Base-by-base conservation (phyloP, 2,888 invertebrate species). In the Erpobdella octoculata region DNA sequence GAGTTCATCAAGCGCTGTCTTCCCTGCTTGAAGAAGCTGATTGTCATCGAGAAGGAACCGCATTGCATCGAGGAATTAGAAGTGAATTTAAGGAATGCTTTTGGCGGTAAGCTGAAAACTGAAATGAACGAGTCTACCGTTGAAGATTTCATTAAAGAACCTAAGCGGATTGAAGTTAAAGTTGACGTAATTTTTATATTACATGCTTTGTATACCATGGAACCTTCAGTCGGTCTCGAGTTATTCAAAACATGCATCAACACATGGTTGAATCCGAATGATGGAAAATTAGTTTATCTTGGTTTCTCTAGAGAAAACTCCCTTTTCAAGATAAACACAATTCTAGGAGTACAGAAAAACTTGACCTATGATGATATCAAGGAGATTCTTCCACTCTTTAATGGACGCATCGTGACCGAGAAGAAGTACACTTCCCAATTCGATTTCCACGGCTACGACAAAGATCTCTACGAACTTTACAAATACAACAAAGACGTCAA, bases 1-100 rank as follows among this genome's bases (percentile, higher is more conserved):
- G 65, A 65, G n/a, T 65, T 65, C 65, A 36, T 65, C 65, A 36
- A 21, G n/a, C 1, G 37, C 33, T 65, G 38, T n/a, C 37, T 65
- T 25, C 65, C 65, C 21, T 25, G 38, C 21, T 21, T 65, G 21
- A 37, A 38, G 9, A 36, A 9, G 21, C 21, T 65, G 21, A 21
- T 65, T 6, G 65, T 38, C 38, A 9, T 65, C 36, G 65, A 65
- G 37, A 65, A n/a, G n/a, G 38, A 65, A 9, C 21, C 25, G n/a
- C 5, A 38, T 21, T 65, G 65, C n/a, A 9, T 65, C 21, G 28
- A 1, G 8, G 65, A 37, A 9, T 38, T 65, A n/a, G 21, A 38
- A 36, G 38, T 38, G 8, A 38, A 65, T n/a, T n/a, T 38, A 38
- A 35, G n/a, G 38, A 38, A 65, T 9, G 2, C 35, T 33, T 62